phyloP scores from a whole-genome alignment of 2,888 invertebrate species.

The Tetragonula carbonaria region DNA sequence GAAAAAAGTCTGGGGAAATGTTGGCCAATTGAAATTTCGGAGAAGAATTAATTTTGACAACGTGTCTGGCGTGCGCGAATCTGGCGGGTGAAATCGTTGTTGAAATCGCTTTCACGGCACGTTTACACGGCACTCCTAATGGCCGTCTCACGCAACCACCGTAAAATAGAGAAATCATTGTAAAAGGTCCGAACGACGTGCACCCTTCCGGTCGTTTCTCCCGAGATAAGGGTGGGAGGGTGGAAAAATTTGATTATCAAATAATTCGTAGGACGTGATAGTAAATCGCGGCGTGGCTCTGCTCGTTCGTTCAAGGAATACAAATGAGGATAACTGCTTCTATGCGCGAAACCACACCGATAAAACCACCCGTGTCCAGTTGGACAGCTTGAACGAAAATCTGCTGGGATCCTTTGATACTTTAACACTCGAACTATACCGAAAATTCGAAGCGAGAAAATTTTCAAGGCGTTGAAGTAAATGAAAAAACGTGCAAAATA shows the following conservation, averaged over 20 bases:
- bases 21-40: not conserved
- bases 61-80: slow-evolving; percentile 12
- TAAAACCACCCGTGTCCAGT: slow-evolving; percentile 34
- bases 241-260: slow-evolving; percentile 83
- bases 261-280: slow-evolving; percentile 84
- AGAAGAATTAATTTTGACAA: slow-evolving; percentile 21
- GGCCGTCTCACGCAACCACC: slow-evolving; percentile 79
- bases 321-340: slow-evolving; percentile 82
- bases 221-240: slow-evolving; percentile 50
- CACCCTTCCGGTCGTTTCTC: slow-evolving; percentile 62
- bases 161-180: slow-evolving; percentile 83
- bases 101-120: slow-evolving; percentile 56
- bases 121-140: slow-evolving; percentile 70
- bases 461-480: too few relatives aligned
- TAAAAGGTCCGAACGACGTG: slow-evolving; percentile 70
- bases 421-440: too few relatives aligned
- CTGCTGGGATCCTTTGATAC: slow-evolving; percentile 31
- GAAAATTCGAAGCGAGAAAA: too few relatives aligned
- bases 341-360: slow-evolving; percentile 38
- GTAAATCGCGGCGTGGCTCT: slow-evolving; percentile 79
- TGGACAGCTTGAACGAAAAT: slow-evolving; percentile 31
- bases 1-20: not conserved
- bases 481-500: too few relatives aligned
- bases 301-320: slow-evolving; percentile 81
- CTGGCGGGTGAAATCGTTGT: not conserved